Percentiles rank a stretch among this genome's conserved stretches.
phyloP scores from a whole-genome alignment of 2,113 vertebrate species.

The Thalassoma bifasciatum region DNA sequence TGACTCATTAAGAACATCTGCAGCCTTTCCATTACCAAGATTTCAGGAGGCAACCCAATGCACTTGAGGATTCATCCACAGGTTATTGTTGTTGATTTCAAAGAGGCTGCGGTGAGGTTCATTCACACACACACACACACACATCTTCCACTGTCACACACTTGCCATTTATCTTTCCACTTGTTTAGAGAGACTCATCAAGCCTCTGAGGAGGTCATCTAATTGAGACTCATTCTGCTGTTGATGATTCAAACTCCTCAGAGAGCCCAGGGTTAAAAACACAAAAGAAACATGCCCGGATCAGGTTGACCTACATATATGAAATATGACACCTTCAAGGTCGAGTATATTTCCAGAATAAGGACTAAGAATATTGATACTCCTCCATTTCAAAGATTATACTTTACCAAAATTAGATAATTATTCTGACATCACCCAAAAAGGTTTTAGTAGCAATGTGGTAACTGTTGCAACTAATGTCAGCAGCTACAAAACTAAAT shows the following conservation, averaged over 20 bases:
- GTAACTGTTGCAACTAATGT: too few species aligned
- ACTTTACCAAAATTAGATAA: neutral
- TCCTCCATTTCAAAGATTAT: neutral
- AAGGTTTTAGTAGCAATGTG: too few species aligned
- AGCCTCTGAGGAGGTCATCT: slow-evolving; percentile 66
- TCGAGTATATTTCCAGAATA: neutral
- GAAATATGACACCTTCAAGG: neutral
- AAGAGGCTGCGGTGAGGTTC: slow-evolving; percentile 30
- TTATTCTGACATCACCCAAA: neutral
- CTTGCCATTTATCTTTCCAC: slow-evolving; percentile 55
- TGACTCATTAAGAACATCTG: slow-evolving; percentile 28
- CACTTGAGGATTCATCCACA: slow-evolving; percentile 51
- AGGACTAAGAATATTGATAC: neutral
- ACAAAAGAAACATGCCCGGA: slow-evolving; percentile 3
- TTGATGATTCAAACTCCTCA: slow-evolving; percentile 69
- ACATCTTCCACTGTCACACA: slow-evolving; percentile 6
- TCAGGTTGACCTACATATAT: slow-evolving; percentile 4
- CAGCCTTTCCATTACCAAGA: slow-evolving; percentile 57
- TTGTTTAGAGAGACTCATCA: slow-evolving; percentile 60
- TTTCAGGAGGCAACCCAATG: slow-evolving; percentile 40
- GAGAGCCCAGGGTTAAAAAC: slow-evolving; percentile 51
- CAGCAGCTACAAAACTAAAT: too few species aligned
- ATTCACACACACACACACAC: neutral
- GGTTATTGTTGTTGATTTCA: slow-evolving; percentile 54
- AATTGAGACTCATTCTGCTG: slow-evolving; percentile 62